A percentile compares a stretch with the other conserved stretches of the same genome.
Evolutionary conservation across 2,113 vertebrate species (phyloP).

Genomic region (Plecotus auritus): DNA sequence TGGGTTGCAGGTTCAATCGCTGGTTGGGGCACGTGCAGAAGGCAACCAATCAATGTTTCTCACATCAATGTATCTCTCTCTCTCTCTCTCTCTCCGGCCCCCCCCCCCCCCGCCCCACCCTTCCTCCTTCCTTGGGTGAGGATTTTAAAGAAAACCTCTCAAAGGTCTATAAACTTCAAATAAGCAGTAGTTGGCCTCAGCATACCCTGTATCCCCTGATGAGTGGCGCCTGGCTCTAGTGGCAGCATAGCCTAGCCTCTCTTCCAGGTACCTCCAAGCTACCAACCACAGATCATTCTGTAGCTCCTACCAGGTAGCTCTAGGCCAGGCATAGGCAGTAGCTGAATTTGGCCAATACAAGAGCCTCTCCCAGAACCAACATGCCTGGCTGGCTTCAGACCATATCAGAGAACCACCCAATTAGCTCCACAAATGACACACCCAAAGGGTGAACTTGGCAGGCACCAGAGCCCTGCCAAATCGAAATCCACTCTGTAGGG

Average conservation of each 20-base stretch:
- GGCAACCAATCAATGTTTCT: too few relatives aligned
- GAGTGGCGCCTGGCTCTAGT: not conserved
- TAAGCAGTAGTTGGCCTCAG: not conserved
- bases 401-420: not conserved
- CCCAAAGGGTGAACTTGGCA: not conserved
- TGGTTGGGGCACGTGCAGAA: too few relatives aligned
- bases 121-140: too few relatives aligned
- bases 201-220: not conserved
- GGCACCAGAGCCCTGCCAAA: not conserved
- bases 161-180: not conserved
- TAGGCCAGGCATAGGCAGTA: not conserved
- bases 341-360: not conserved
- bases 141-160: not conserved
- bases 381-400: not conserved
- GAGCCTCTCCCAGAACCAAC: not conserved
- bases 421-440: not conserved
- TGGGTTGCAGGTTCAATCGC: too few relatives aligned
- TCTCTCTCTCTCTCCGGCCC: too few relatives aligned
- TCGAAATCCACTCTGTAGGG: not conserved
- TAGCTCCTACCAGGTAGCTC: not conserved
- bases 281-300: not conserved
- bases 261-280: not conserved
- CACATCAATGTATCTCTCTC: too few relatives aligned
- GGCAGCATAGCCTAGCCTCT: not conserved
- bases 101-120: accelerated